Percentiles rank a stretch among this genome's conserved stretches.
phyloP scores from a whole-genome alignment of 2,113 vertebrate species.

The Procavia capensis region DNA sequence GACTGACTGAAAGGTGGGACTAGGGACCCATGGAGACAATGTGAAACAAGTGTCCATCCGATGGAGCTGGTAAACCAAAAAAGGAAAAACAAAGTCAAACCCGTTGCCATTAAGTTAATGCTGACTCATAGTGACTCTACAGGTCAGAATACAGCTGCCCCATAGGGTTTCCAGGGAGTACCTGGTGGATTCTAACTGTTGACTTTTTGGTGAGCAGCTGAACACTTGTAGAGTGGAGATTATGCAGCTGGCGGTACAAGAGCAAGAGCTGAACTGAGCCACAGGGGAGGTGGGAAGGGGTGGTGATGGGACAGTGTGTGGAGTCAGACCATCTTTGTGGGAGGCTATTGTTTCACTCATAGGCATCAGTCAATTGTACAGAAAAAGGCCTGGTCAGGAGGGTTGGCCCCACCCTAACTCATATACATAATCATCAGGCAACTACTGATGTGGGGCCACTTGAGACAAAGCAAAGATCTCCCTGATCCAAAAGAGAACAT shows the following conservation, averaged over 20 bases:
- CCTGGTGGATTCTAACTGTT: too few species aligned
- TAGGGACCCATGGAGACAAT: background rate
- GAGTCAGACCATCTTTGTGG: background rate
- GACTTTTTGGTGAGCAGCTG: too few species aligned
- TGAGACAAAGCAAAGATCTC: background rate
- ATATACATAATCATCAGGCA: background rate
- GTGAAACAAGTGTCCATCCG: background rate
- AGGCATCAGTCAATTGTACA: background rate
- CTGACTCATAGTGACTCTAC: too few species aligned
- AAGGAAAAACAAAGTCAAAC: too few species aligned
- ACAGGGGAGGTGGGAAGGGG: too few species aligned
- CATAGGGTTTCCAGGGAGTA: too few species aligned
- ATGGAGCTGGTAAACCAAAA: too few species aligned
- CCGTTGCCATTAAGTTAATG: too few species aligned
- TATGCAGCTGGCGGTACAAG: background rate
- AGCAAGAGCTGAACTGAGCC: rapidly evolving
- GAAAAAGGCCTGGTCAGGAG: background rate
- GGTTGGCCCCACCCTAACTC: background rate
- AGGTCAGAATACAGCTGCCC: too few species aligned
- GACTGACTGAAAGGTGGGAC: background rate
- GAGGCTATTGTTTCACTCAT: rapidly evolving
- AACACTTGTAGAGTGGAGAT: too few species aligned
- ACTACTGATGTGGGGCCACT: background rate
- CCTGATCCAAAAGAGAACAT: background rate
- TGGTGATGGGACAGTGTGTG: too few species aligned